Conservation (phyloP, 1,140 invertebrate genomes). For the Apis laboriosa region DNA sequence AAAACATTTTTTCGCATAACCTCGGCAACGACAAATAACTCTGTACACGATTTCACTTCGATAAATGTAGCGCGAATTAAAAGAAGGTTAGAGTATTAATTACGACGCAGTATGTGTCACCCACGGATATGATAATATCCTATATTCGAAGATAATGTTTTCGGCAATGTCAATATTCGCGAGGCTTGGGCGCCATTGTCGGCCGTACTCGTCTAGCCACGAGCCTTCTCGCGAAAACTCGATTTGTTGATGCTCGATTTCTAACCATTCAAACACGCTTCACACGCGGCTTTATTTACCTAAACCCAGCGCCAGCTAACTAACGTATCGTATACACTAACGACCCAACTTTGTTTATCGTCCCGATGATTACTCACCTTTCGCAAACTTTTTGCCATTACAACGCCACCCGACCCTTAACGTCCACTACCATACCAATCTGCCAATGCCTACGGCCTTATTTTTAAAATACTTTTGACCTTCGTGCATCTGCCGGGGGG, state of each 20-base stretch:
- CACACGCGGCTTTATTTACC: conserved; percentile 55
- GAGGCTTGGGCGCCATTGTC: conserved; percentile 77
- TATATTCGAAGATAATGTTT: conserved; percentile 74
- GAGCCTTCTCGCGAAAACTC: conserved; percentile 66
- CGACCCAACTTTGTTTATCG: conserved; percentile 63
- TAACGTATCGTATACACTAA: conserved; percentile 43
- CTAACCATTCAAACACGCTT: conserved; percentile 56
- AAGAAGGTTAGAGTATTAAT: conserved; percentile 71
- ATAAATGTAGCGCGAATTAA: conserved; percentile 43
- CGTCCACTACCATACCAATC: conserved; percentile 80
- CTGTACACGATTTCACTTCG: conserved; percentile 42
- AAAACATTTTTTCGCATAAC: conserved; percentile 81
- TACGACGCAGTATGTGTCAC: conserved; percentile 71
- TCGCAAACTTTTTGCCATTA: conserved; percentile 82
- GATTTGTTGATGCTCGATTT: conserved; percentile 68
- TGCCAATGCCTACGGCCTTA: conserved; percentile 80
- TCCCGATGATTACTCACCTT: conserved; percentile 79
- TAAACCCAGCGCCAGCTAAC: conserved; percentile 45
- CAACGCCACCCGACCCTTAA: conserved; percentile 82
- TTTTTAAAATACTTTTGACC: conserved; percentile 82
- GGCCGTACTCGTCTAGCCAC: conserved; percentile 68
- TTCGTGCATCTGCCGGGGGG: conserved; percentile 79
- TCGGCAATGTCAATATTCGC: conserved; percentile 75
- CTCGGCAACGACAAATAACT: conserved; percentile 59
- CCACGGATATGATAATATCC: conserved; percentile 67